Evolutionary conservation across 2,113 vertebrate species (phyloP).

Genomic region (Prionailurus viverrinus): DNA sequence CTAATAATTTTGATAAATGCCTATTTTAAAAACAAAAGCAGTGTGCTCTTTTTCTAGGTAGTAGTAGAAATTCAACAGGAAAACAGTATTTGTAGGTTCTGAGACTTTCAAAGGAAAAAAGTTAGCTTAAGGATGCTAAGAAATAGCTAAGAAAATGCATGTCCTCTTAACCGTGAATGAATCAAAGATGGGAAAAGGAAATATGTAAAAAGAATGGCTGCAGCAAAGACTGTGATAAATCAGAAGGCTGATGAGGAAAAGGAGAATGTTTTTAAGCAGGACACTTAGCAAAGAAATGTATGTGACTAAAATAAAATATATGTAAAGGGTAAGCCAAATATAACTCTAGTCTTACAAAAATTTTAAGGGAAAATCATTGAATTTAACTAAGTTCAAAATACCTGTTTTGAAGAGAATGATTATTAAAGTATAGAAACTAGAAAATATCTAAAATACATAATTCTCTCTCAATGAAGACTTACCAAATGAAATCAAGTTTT

Average conservation of each 20-base stretch:
- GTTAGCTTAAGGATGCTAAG: neutral
- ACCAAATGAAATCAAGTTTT: neutral
- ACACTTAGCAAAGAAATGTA: neutral
- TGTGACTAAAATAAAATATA: neutral
- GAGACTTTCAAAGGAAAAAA: neutral
- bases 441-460: neutral
- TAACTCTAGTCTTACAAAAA: neutral
- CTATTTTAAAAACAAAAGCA: neutral
- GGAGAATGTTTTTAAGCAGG: neutral
- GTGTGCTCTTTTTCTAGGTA: neutral
- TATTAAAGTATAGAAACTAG: neutral
- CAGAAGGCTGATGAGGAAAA: neutral
- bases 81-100: neutral
- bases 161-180: neutral
- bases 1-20: neutral
- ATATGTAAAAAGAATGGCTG: neutral
- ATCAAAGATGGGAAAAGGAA: neutral
- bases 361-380: neutral
- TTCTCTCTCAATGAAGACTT: neutral
- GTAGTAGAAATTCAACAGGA: neutral
- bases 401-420: neutral
- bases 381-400: slow-evolving; percentile 9
- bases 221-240: neutral
- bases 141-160: neutral
- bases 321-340: neutral